Conservation (phyloP, 2,797 vertebrate genomes). For the Mormyrops attenuatus region DNA sequence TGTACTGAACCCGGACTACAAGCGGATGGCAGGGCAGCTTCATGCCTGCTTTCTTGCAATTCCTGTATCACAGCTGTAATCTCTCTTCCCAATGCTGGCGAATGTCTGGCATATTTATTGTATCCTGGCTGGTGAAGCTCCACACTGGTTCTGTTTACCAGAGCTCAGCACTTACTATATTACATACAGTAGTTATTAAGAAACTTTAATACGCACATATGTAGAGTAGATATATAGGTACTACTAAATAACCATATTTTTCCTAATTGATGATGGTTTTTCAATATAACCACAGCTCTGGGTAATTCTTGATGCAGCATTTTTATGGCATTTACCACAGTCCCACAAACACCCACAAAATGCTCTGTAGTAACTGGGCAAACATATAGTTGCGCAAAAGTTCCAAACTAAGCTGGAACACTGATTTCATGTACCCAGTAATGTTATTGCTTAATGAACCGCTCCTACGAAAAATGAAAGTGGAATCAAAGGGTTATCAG, state of each 20-base stretch:
- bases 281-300: background rate
- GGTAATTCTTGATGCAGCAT: background rate
- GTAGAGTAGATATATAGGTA: background rate
- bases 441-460: background rate
- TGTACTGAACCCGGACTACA: background rate
- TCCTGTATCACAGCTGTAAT: background rate
- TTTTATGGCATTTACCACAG: background rate
- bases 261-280: background rate
- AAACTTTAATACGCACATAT: background rate
- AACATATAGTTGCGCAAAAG: background rate
- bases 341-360: background rate
- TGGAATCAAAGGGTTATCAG: background rate
- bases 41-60: background rate
- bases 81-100: background rate
- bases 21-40: background rate
- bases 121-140: background rate
- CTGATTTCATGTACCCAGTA: background rate
- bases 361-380: background rate
- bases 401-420: background rate
- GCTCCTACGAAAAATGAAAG: background rate
- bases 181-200: background rate
- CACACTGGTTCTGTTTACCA: background rate
- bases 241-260: background rate
- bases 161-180: background rate
- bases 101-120: background rate